A percentile compares a stretch with the other conserved stretches of the same genome.
Conservation (phyloP, 2,113 vertebrate genomes). For the Stigmatopora nigra region DNA sequence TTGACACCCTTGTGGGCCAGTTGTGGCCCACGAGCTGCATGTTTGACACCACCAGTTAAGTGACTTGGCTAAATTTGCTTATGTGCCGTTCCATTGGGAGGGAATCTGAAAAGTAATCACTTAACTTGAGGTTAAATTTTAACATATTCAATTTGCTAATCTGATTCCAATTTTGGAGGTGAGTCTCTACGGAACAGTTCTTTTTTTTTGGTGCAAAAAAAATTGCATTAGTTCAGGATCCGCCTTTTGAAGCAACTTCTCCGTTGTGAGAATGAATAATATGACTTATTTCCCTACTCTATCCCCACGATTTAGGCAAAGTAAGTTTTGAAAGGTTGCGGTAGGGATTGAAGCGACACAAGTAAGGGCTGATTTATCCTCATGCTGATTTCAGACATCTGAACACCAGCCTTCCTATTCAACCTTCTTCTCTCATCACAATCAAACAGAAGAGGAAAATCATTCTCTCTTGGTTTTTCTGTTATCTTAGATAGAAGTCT, state of each 20-base stretch:
- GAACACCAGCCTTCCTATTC: conserved; percentile 9
- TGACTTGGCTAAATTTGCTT: not conserved
- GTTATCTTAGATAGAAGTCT: conserved; percentile 13
- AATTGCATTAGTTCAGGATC: conserved; percentile 8
- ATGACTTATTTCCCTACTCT: conserved; percentile 14
- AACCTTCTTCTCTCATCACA: conserved; percentile 17
- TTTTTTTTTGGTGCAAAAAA: conserved; percentile 2
- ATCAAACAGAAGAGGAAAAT: not conserved
- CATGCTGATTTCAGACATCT: conserved; percentile 22
- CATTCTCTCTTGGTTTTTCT: conserved; percentile 12
- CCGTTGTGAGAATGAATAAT: conserved; percentile 13
- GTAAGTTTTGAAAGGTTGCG: conserved; percentile 20
- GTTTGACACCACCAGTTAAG: not conserved
- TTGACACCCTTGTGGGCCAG: too few species aligned
- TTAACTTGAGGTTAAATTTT: not conserved
- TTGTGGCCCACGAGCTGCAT: too few species aligned
- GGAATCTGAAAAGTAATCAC: not conserved
- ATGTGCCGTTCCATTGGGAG: not conserved
- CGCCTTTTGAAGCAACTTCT: conserved; percentile 22
- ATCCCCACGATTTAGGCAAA: conserved; percentile 15
- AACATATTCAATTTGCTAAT: conserved; percentile 13
- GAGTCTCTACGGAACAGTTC: not conserved
- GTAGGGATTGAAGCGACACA: conserved; percentile 18
- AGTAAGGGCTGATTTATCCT: conserved; percentile 10
- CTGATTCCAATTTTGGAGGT: conserved; percentile 5